A percentile compares a stretch with the other conserved stretches of the same genome.
These are phyloP conservation scores for Psix sp. DNA, from an alignment of 1,140 invertebrate genomes.

Conservation along the genomic window DNA sequence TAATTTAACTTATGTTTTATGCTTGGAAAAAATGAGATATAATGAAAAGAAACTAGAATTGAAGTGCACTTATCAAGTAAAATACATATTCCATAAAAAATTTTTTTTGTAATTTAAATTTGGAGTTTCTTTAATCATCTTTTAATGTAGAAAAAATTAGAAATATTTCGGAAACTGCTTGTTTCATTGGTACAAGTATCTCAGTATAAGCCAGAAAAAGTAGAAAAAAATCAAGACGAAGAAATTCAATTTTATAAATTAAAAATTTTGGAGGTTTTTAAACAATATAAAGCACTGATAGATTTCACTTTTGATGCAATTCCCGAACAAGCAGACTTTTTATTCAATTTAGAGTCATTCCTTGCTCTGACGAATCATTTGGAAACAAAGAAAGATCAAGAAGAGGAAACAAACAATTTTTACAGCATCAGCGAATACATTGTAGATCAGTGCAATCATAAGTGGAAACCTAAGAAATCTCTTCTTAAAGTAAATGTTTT, in stretches of 20 bases:
- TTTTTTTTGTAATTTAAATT: too few relatives aligned
- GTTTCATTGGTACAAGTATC: constrained; percentile 47
- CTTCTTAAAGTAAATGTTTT: constrained; percentile 14
- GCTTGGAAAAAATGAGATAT: constrained; percentile 70
- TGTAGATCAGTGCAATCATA: constrained; percentile 11
- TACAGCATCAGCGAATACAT: constrained; percentile 18
- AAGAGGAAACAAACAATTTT: constrained; percentile 3
- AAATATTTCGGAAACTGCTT: constrained; percentile 53
- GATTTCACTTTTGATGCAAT: constrained; percentile 70
- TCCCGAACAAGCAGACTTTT: constrained; percentile 74
- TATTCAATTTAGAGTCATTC: constrained; percentile 70
- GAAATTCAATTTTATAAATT: constrained; percentile 54
- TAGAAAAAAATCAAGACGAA: constrained; percentile 32
- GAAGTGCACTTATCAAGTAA: constrained; percentile 63
- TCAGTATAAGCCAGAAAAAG: constrained; percentile 14
- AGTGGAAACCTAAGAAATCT: constrained; percentile 33
- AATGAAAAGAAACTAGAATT: constrained; percentile 63
- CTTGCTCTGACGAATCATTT: constrained; percentile 63
- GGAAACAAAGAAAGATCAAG: constrained; percentile 9
- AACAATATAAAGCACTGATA: constrained; percentile 76
- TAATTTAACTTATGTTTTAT: constrained; percentile 71
- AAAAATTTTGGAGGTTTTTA: constrained; percentile 67
- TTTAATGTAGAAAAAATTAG: constrained; percentile 56
- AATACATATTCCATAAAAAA: too few relatives aligned
- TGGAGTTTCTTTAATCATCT: not conserved